Conservation (phyloP, 2,888 invertebrate species). For the Thumatha senex region DNA sequence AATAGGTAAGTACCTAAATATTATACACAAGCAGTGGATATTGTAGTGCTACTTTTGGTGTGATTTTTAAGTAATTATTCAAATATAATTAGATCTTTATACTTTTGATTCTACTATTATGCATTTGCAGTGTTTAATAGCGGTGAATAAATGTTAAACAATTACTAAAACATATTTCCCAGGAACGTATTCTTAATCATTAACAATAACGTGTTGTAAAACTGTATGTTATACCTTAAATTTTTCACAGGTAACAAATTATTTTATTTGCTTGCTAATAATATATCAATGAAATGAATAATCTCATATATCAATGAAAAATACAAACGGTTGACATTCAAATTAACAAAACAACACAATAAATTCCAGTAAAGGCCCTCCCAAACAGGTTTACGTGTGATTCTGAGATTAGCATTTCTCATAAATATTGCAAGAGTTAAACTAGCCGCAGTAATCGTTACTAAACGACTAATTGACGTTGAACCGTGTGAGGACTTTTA, state of each 20-base stretch:
- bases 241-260: conserved; percentile 17
- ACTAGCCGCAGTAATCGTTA: conserved; percentile 39
- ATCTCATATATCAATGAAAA: conserved; percentile 22
- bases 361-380: background rate
- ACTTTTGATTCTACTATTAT: too few relatives aligned
- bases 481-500: conserved; percentile 41
- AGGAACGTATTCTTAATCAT: background rate
- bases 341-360: conserved; percentile 4
- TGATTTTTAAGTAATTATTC: too few relatives aligned
- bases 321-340: conserved; percentile 19
- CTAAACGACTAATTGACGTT: conserved; percentile 39
- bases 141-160: too few relatives aligned
- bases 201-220: background rate
- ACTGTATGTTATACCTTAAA: background rate
- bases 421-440: conserved; percentile 26
- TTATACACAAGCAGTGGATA: too few relatives aligned
- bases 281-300: too few relatives aligned
- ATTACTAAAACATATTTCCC: too few relatives aligned
- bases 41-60: too few relatives aligned
- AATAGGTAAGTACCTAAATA: background rate
- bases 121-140: too few relatives aligned
- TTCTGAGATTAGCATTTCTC: conserved; percentile 7
- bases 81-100: too few relatives aligned
- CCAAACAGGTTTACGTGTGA: background rate
- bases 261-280: conserved; percentile 28